Conservation (phyloP, 2,797 vertebrate genomes). For the Pseudomugil tenellus region DNA sequence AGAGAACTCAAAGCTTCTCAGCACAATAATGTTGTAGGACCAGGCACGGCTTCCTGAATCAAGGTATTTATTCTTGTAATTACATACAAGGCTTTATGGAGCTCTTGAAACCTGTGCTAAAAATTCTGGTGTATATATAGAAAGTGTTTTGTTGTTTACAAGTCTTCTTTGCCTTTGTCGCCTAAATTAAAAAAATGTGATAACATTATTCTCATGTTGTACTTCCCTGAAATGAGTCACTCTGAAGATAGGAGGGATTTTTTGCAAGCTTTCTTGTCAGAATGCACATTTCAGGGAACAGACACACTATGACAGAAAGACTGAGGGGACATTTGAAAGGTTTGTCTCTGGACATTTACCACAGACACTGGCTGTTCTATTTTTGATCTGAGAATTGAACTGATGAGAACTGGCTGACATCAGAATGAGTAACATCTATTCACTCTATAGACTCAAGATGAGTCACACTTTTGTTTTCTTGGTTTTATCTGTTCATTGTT, state of each 20-base stretch:
- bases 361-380: constrained; percentile 68
- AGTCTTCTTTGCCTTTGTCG: constrained; percentile 18
- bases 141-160: constrained; percentile 4
- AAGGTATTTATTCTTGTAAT: constrained; percentile 71
- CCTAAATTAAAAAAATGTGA: constrained; percentile 40
- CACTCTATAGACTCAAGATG: constrained; percentile 72
- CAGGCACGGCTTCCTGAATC: constrained; percentile 67
- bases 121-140: not conserved
- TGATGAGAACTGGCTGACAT: constrained; percentile 67
- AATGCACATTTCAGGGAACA: constrained; percentile 68
- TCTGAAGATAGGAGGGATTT: constrained; percentile 59
- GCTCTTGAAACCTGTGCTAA: constrained; percentile 9
- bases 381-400: constrained; percentile 63
- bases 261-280: constrained; percentile 66
- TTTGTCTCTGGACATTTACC: constrained; percentile 64
- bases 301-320: constrained; percentile 67
- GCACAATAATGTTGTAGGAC: constrained; percentile 67
- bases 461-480: constrained; percentile 70
- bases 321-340: constrained; percentile 56
- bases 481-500: constrained; percentile 15
- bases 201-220: constrained; percentile 34
- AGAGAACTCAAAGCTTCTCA: constrained; percentile 70
- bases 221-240: constrained; percentile 50
- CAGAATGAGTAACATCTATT: constrained; percentile 74
- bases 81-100: constrained; percentile 16